phyloP scores from a whole-genome alignment of 1,140 invertebrate species.

The Neuroterus valhalla region DNA sequence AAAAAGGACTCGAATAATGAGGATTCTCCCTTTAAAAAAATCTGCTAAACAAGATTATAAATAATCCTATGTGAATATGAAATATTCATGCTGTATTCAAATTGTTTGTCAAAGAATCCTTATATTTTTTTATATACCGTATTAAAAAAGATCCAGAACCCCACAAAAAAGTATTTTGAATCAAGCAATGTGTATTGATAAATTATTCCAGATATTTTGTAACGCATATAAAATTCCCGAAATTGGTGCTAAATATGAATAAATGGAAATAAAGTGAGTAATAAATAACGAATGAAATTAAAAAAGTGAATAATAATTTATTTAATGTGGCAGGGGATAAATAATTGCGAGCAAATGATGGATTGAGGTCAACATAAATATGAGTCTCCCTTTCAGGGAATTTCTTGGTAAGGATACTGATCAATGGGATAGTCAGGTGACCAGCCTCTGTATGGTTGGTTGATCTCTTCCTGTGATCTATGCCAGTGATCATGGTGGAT shows the following conservation, averaged over 20 bases:
- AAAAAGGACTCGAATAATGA: too few species aligned
- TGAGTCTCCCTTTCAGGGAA: constrained; percentile 52
- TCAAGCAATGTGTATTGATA: too few species aligned
- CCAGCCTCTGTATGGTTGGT: constrained; percentile 69
- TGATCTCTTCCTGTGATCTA: constrained; percentile 69
- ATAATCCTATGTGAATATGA: too few species aligned
- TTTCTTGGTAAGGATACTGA: constrained; percentile 67
- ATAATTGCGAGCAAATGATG: constrained; percentile 42
- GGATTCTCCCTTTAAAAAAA: too few species aligned
- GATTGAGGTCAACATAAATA: constrained; percentile 42
- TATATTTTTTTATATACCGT: neutral
- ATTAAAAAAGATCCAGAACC: neutral
- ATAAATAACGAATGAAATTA: neutral
- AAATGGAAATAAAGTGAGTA: neutral
- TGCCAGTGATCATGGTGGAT: constrained; percentile 75
- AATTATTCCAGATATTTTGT: too few species aligned
- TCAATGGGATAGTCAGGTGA: constrained; percentile 64
- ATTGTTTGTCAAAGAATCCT: too few species aligned
- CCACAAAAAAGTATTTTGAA: too few species aligned
- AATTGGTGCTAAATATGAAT: too few species aligned
- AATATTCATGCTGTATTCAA: too few species aligned
- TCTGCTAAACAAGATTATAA: too few species aligned
- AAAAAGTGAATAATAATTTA: constrained; percentile 46
- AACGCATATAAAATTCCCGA: too few species aligned
- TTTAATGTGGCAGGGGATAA: constrained; percentile 51